Evolutionary conservation across 2,113 vertebrate genomes (phyloP).

Genomic region (Hippocampus zosterae): DNA sequence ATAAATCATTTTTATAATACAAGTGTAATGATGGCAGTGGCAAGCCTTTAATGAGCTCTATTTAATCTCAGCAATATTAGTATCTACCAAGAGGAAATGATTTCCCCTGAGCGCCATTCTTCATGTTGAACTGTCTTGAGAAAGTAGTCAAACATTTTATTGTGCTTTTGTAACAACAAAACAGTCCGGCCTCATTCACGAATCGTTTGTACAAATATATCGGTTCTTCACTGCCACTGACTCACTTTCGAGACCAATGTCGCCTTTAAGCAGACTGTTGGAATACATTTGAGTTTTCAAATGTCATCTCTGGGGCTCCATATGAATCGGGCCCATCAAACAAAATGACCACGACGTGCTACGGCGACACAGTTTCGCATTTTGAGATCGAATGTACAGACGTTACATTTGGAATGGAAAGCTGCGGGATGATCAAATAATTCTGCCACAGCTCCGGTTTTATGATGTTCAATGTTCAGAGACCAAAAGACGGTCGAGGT

Average conservation of each 20-base stretch:
- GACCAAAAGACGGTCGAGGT: background rate
- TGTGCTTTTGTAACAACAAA: background rate
- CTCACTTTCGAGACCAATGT: background rate
- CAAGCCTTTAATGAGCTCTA: background rate
- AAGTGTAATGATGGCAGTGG: background rate
- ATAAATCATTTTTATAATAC: background rate
- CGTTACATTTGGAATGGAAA: background rate
- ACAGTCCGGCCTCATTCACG: background rate
- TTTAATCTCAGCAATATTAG: conserved; percentile 4
- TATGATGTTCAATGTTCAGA: background rate
- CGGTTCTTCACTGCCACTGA: background rate
- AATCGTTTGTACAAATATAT: background rate
- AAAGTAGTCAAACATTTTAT: background rate
- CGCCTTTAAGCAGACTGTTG: background rate
- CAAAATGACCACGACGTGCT: no score
- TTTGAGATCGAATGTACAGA: background rate
- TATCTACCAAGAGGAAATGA: background rate
- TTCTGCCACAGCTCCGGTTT: background rate
- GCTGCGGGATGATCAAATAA: background rate
- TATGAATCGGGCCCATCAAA: no score
- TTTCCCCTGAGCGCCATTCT: background rate
- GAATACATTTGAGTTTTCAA: no score
- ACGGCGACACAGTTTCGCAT: no score
- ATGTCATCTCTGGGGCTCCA: no score
- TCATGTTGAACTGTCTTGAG: background rate